Percentiles rank a stretch among this genome's conserved stretches.
Evolutionary conservation across 2,888 invertebrate species (phyloP).

Genomic region (Lumbricus terrestris): DNA sequence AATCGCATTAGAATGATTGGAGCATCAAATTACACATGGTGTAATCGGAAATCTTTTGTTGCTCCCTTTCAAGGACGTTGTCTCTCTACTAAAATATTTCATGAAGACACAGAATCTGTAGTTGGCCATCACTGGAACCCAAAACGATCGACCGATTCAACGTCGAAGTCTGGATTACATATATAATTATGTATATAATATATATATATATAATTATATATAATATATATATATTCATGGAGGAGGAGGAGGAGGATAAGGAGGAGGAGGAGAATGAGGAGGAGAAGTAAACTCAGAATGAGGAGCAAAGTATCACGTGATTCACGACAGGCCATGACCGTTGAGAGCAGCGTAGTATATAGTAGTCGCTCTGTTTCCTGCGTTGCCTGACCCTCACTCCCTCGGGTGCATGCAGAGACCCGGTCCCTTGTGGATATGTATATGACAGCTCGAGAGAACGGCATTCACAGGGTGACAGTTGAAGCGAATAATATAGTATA

Average conservation of each 20-base stretch:
- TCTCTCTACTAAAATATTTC: no score
- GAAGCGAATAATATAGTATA: not conserved
- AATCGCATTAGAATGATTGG: not conserved
- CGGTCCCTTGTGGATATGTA: not conserved
- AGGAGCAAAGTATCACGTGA: not conserved
- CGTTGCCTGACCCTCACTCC: no score
- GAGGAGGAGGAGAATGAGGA: not conserved
- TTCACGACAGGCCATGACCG: not conserved
- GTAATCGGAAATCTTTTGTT: not conserved
- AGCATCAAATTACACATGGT: not conserved
- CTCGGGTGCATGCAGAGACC: no score
- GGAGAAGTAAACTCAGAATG: not conserved
- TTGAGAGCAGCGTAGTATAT: not conserved
- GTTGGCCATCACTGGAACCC: not conserved
- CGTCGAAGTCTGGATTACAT: no score
- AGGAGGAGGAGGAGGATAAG: no score
- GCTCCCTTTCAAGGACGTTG: not conserved
- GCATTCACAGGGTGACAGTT: not conserved
- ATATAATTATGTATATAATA: no score
- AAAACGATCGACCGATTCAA: not conserved
- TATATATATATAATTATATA: no score
- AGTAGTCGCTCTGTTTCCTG: not conserved
- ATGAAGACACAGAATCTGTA: no score
- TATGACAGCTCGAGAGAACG: not conserved
- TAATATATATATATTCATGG: no score